phyloP scores from a whole-genome alignment of 2,797 vertebrate species.

The Acrossocheilus wenchowensis region DNA sequence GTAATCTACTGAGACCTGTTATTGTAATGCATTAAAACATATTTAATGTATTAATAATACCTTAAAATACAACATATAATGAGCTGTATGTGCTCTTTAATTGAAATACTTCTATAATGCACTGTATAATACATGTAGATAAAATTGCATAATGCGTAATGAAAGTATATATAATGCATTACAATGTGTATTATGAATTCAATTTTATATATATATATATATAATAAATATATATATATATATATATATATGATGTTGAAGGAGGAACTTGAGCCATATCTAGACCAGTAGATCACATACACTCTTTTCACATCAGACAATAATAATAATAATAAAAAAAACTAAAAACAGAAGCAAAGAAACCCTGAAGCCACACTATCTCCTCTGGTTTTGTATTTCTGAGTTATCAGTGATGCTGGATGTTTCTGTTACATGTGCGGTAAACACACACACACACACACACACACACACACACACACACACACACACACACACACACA shows the following conservation, averaged over 20 bases:
- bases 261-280: not conserved
- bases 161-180: too few relatives aligned
- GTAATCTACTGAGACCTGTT: too few relatives aligned
- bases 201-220: too few relatives aligned
- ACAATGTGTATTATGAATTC: too few relatives aligned
- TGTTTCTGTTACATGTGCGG: not conserved
- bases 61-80: not conserved
- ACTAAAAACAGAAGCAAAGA: not conserved
- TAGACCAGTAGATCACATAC: not conserved
- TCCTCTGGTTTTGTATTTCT: not conserved
- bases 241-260: not conserved
- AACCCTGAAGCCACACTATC: not conserved
- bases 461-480: slow-evolving; percentile 31
- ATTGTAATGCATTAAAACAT: not conserved
- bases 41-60: not conserved
- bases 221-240: too few relatives aligned
- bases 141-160: too few relatives aligned
- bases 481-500: slow-evolving; percentile 23
- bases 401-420: not conserved
- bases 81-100: not conserved
- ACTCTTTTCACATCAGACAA: not conserved
- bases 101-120: not conserved
- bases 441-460: slow-evolving; percentile 13
- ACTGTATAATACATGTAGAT: not conserved
- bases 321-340: not conserved